Evolutionary conservation across 2,888 invertebrate genomes (phyloP), one percentile per base, ranked within the genome.

Genomic region (Chrysolina americana): DNA sequence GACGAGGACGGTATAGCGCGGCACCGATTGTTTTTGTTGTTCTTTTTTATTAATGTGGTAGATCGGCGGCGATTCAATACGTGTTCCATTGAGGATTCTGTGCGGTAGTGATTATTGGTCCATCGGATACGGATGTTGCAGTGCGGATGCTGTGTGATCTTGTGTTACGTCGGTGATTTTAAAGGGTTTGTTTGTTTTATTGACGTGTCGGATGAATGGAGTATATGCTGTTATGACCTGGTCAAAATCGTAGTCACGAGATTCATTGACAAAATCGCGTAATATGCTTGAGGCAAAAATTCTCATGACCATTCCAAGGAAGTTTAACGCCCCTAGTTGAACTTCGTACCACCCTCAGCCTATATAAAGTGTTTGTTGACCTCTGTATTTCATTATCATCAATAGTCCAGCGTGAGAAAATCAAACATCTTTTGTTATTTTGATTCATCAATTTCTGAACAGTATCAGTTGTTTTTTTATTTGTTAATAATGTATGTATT

Each of bases 1-100:
- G 76, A 76, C 53, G 65, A 71, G 73, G 50, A 59, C 23, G 44
- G 64, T 47, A 64, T 68, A 48, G 19, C 65, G 70, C 56, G 50
- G 36, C 17, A 59, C 56, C 56, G 56, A 23, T n/a, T 23, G 23
- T 59, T 59, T 59, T 59, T 36, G 59, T 59, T 59, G 15, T n/a
- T 47, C n/a, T 59, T 59, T 5, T 59, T 28, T 59, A 28, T 13
- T 11, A 17, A 36, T 59, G 59, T 59, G 59, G 23, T 17, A 56
- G 56, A 56, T 56, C 21, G 23, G 21, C 19, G n/a, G 13, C 17
- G 17, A 10, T 17, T n/a, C 21, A 63, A 17, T 17, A 36, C 36
- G 68, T 66, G 59, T 68, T 63, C 59, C 21, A 36, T 8, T 36
- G 19, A 56, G 36, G 44, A 62, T 28, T 48, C 47, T 11, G 62